Evolutionary conservation across 1,140 invertebrate genomes (phyloP), one percentile per base, ranked within the genome.

Genomic region (Drosophila bocki): DNA sequence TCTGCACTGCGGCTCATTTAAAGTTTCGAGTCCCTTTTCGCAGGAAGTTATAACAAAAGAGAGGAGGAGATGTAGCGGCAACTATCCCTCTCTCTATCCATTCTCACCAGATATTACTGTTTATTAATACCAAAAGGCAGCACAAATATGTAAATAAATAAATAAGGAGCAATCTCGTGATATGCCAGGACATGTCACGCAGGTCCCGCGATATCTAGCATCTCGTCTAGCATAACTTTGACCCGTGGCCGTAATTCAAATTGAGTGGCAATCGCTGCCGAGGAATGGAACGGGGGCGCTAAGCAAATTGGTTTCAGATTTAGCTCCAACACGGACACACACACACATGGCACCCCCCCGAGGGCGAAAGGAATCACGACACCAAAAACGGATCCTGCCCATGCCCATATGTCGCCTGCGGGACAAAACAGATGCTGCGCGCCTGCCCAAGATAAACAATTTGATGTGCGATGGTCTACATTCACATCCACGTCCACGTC

Each of bases 241-340:
- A 68, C 70, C 50, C 70, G 29, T 44, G 35, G 26, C 51, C 60
- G 61, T 84, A 83, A 59, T 63, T 76, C 70, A 71, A 67, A 71
- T 71, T 76, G 59, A 84, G 81, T 76, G 82, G 64, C 51, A 74
- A 69, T 72, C 62, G 68, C 32, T 26, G 19, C 13, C 26, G 41
- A 47, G 63, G 39, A 26, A 68, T 61, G 35, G 60, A 60, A 35
- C 41, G 35, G 58, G 48, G 59, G 37, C 29, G 84, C 78, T 63
- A 80, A 80, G 76, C 76, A 87, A 87, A 87, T 87, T 87, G 84
- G 84, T 87, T 88, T 87, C 80, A 65, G 76, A 86, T 86, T 86
- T 74, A 80, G 75, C 62, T 39, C 62, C 64, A 41, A 41, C 58
- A 67, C 44, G 29, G 37, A 35, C 41, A 33, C 12, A 26, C 13